Evolutionary conservation across 2,113 vertebrate genomes (phyloP).

Genomic region (Pyxicephalus adspersus): DNA sequence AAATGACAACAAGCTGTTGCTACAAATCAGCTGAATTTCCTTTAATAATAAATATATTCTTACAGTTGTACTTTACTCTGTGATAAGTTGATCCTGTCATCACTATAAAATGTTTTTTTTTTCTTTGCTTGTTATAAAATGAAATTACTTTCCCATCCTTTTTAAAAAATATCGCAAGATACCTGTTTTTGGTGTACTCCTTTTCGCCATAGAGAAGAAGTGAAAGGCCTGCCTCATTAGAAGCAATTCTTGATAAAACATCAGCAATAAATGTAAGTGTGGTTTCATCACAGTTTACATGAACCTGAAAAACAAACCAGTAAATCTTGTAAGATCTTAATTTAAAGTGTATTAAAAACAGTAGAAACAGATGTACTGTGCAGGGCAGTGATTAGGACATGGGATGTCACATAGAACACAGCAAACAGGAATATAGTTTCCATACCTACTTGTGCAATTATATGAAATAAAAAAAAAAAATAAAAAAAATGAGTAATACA

Average conservation of each 20-base stretch:
- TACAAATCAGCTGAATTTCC: too few species aligned
- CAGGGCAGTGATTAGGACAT: background rate
- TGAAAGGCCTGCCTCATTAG: constrained; percentile 82
- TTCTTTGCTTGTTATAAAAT: too few species aligned
- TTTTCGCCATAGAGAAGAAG: constrained; percentile 86
- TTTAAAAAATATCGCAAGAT: constrained; percentile 45
- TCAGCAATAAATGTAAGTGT: constrained; percentile 85
- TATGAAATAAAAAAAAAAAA: background rate
- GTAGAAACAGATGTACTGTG: constrained; percentile 7
- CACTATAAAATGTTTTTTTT: too few species aligned
- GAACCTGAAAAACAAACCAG: constrained; percentile 65
- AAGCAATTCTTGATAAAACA: constrained; percentile 85
- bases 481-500: background rate
- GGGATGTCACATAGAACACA: background rate
- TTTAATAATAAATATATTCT: too few species aligned
- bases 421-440: background rate
- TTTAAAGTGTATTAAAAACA: constrained; percentile 2
- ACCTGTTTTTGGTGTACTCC: constrained; percentile 74
- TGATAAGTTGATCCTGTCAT: too few species aligned
- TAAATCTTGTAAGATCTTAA: background rate
- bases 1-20: too few species aligned
- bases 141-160: background rate
- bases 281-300: constrained; percentile 76
- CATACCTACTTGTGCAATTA: background rate
- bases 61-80: too few species aligned